A percentile compares a stretch with the other conserved stretches of the same genome.
phyloP scores from a whole-genome alignment of 2,113 vertebrate species.

The Nothocercus julius region DNA sequence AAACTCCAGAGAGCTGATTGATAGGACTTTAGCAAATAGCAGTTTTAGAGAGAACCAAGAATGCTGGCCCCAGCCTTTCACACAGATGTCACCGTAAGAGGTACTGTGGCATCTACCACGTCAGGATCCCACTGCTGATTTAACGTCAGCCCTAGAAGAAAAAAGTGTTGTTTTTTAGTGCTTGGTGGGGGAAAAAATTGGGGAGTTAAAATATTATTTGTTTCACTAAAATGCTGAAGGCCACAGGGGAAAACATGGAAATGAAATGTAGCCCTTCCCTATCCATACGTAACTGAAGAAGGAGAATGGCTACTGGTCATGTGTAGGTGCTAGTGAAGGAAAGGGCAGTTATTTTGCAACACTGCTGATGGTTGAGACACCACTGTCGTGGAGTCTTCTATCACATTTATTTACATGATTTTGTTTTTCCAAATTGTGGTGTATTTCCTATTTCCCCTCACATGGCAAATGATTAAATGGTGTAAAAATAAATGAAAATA shows the following conservation, averaged over 20 bases:
- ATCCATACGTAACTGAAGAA: neutral
- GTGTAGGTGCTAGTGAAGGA: neutral
- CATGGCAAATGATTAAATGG: neutral
- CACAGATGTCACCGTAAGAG: neutral
- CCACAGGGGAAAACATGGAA: neutral
- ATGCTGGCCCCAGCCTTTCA: neutral
- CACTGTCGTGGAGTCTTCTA: neutral
- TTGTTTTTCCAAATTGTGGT: neutral
- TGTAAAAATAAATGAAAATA: neutral
- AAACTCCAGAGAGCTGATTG: neutral
- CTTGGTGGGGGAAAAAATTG: neutral
- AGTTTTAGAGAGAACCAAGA: neutral
- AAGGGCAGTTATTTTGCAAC: neutral
- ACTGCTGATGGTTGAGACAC: neutral
- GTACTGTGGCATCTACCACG: neutral
- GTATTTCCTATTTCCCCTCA: neutral
- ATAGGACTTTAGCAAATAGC: neutral
- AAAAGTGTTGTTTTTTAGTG: neutral
- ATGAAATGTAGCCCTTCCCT: neutral
- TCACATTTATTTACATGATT: neutral
- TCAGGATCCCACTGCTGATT: neutral
- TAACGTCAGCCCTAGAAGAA: neutral
- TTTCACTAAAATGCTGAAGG: neutral
- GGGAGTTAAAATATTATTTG: neutral
- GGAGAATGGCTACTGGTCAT: neutral